A percentile compares a stretch with the other conserved stretches of the same genome.
Conservation (phyloP, 2,113 vertebrate genomes). For the Malurus melanocephalus region DNA sequence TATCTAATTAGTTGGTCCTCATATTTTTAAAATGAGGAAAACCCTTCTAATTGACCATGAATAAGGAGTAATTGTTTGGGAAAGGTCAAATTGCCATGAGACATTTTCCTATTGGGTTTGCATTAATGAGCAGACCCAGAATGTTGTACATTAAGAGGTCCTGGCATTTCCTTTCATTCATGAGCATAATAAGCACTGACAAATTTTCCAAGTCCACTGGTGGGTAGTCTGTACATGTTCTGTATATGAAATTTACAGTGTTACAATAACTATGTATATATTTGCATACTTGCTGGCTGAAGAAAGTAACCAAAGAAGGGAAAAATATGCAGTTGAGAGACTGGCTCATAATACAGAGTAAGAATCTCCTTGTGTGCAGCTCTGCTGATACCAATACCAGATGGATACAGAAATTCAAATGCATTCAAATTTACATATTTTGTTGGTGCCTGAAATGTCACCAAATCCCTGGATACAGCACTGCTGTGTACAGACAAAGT, state of each 20-base stretch:
- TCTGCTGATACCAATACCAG: not conserved
- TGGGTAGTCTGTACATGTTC: not conserved
- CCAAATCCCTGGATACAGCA: not conserved
- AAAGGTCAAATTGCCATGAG: not conserved
- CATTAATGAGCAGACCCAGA: not conserved
- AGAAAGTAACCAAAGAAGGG: not conserved
- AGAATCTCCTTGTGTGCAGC: not conserved
- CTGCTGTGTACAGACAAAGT: not conserved
- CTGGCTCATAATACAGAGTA: not conserved
- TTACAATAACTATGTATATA: not conserved
- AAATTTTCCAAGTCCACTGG: not conserved
- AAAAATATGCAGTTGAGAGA: not conserved
- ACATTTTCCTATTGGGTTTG: not conserved
- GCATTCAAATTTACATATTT: not conserved
- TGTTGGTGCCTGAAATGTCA: not conserved
- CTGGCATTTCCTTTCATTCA: not conserved
- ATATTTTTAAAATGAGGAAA: not conserved
- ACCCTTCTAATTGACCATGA: not conserved
- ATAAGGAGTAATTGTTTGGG: not conserved
- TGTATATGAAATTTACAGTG: not conserved
- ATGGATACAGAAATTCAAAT: not conserved
- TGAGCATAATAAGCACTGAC: not conserved
- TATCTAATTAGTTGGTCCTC: not conserved
- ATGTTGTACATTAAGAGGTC: not conserved
- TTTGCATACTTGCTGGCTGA: not conserved